These are phyloP conservation scores for Dendrocopos noguchii DNA, from an alignment of 2,113 vertebrate species.

Conservation along the genomic window DNA sequence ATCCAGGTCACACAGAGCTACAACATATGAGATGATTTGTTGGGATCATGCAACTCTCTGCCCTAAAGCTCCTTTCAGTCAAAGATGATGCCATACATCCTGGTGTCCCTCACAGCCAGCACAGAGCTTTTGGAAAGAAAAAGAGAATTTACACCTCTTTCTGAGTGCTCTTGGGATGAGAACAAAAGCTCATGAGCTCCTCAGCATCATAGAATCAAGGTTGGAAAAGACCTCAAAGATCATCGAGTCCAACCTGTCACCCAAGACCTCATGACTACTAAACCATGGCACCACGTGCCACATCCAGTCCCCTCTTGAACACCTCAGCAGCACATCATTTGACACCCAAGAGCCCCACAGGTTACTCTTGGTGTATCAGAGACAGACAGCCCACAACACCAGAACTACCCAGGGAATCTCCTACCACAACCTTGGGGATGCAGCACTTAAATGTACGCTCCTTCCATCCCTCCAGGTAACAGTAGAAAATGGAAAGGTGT, in stretches of 20 bases:
- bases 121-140: not conserved
- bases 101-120: not conserved
- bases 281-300: too few relatives aligned
- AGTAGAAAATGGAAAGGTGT: constrained; percentile 80
- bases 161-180: not conserved
- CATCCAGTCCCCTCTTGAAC: too few relatives aligned
- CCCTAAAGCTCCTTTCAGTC: not conserved
- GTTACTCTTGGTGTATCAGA: not conserved
- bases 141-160: not conserved
- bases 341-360: not conserved
- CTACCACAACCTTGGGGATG: not conserved
- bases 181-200: not conserved
- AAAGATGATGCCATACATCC: not conserved
- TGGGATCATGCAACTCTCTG: not conserved
- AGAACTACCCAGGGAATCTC: not conserved
- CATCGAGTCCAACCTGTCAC: too few relatives aligned
- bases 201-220: not conserved
- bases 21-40: not conserved
- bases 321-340: not conserved
- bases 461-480: constrained; percentile 76
- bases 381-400: not conserved
- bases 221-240: too few relatives aligned
- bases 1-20: not conserved
- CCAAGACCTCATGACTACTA: too few relatives aligned
- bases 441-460: not conserved